Evolutionary conservation across 2,797 vertebrate species (phyloP).

Genomic region (Phoxinus dragarum): DNA sequence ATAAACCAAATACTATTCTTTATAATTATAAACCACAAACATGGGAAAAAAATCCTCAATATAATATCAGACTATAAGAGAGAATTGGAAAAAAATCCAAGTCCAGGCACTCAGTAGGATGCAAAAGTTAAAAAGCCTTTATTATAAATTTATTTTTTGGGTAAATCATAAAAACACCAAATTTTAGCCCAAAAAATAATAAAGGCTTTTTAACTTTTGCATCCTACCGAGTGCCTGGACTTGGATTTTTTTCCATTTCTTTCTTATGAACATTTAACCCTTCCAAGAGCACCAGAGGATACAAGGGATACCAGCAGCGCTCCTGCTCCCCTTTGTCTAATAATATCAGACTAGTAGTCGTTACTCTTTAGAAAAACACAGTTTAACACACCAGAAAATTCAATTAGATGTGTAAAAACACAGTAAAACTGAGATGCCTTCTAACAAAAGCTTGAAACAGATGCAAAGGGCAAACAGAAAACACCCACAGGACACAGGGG

Average conservation of each 20-base stretch:
- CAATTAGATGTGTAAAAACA: neutral
- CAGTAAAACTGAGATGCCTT: neutral
- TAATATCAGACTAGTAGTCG: neutral
- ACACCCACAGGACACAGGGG: slow-evolving; percentile 13
- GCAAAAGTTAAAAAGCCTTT: too few species aligned
- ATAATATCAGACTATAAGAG: neutral
- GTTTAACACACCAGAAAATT: neutral
- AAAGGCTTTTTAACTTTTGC: too few species aligned
- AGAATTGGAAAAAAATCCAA: too few species aligned
- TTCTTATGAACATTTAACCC: too few species aligned
- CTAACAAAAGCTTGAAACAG: neutral
- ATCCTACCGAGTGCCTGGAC: too few species aligned
- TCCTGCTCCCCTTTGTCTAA: neutral
- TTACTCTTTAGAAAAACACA: neutral
- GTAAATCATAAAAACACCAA: too few species aligned
- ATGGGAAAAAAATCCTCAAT: neutral
- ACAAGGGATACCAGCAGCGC: too few species aligned
- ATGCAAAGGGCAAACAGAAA: slow-evolving; percentile 15
- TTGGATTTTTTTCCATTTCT: too few species aligned
- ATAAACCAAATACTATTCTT: neutral
- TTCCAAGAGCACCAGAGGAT: too few species aligned
- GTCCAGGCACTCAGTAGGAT: too few species aligned
- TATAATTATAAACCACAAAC: neutral
- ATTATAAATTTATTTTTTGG: too few species aligned
- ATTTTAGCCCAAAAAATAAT: too few species aligned